Evolutionary conservation across 1,140 invertebrate species (phyloP).

Genomic region (Trichonephila clavipes): DNA sequence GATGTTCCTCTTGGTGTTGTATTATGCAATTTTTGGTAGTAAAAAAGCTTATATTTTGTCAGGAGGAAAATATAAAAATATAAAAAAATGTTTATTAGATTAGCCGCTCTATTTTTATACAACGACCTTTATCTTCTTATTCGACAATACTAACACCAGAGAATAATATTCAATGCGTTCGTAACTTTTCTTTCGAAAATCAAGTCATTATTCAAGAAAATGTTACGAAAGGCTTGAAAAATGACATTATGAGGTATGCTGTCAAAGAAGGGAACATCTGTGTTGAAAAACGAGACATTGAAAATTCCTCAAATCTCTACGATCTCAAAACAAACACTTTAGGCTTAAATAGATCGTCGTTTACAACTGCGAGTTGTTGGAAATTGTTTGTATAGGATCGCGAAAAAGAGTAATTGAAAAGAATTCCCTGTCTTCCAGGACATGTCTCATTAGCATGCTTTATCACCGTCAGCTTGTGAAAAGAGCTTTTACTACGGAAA

Average conservation of each 20-base stretch:
- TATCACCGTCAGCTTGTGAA: slow-evolving; percentile 4
- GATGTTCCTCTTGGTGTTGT: too few species aligned
- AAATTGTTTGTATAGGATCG: neutral
- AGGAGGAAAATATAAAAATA: too few species aligned
- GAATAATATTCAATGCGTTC: too few species aligned
- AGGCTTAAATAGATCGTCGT: neutral
- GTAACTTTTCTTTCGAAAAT: too few species aligned
- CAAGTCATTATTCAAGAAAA: neutral
- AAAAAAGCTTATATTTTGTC: too few species aligned
- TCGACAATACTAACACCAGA: too few species aligned
- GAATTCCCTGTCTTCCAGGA: neutral
- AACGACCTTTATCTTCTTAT: too few species aligned
- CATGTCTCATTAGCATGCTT: slow-evolving; percentile 56
- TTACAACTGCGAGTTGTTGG: neutral
- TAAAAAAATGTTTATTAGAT: too few species aligned
- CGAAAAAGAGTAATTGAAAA: slow-evolving; percentile 33
- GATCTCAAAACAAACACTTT: slow-evolving; percentile 26
- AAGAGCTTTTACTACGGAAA: neutral
- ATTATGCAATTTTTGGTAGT: too few species aligned
- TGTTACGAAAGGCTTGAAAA: neutral
- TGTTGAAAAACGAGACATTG: neutral
- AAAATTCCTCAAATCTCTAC: slow-evolving; percentile 24
- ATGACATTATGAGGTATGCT: slow-evolving; percentile 11
- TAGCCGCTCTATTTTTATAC: too few species aligned
- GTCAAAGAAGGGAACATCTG: slow-evolving; percentile 8